Evolutionary conservation across 2,113 vertebrate genomes (phyloP).

Genomic region (Synchiropus splendidus): DNA sequence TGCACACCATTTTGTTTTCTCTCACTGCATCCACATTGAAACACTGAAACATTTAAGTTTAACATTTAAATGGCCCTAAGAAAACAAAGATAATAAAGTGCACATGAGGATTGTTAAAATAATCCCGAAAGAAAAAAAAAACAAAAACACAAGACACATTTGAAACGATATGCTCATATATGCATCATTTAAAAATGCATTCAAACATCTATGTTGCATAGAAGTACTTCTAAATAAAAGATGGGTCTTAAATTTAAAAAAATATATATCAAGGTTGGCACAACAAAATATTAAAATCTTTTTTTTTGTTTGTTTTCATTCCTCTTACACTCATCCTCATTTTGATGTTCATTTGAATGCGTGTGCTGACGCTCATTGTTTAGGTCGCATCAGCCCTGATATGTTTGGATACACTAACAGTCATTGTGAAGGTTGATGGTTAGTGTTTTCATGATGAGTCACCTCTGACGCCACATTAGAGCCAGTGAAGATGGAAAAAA

Average conservation of each 20-base stretch:
- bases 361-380: conserved; percentile 31
- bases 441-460: background rate
- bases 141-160: conserved; percentile 33
- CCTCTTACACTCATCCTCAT: conserved; percentile 6
- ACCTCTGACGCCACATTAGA: conserved; percentile 11
- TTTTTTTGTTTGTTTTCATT: conserved; percentile 12
- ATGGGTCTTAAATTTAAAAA: conserved; percentile 65
- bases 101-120: conserved; percentile 38
- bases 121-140: too few species aligned
- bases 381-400: conserved; percentile 43
- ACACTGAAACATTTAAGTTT: conserved; percentile 36
- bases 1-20: conserved; percentile 33
- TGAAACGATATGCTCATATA: conserved; percentile 41
- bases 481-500: too few species aligned
- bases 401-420: conserved; percentile 29
- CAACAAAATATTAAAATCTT: conserved; percentile 55
- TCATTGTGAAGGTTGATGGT: conserved; percentile 3
- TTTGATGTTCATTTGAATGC: conserved; percentile 19
- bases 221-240: conserved; percentile 80
- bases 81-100: conserved; percentile 65
- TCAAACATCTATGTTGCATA: conserved; percentile 87
- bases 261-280: conserved; percentile 70
- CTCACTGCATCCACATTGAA: conserved; percentile 28
- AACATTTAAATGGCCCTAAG: conserved; percentile 32
- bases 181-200: conserved; percentile 67